Base-by-base conservation (phyloP, 1,140 invertebrate genomes). In the Trypoxylus dichotomus region DNA sequence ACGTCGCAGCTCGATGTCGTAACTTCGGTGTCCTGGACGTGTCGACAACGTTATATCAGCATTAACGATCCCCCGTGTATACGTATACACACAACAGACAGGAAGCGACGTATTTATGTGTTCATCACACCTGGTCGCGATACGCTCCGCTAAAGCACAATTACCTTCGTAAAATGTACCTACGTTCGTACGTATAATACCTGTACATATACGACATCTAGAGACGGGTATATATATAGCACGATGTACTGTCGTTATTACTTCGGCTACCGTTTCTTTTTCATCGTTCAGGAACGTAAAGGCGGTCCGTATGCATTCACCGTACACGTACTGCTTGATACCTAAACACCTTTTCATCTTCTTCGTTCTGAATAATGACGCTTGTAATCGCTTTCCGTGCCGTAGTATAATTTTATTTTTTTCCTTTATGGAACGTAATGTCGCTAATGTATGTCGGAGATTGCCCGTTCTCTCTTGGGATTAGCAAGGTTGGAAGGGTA, bases 41-140 rank as follows among this genome's bases (percentile, higher is more conserved):
- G 60, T 68, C 60, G 60, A 68, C 60, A 68, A 29, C 60, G 60
- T 68, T 68, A 68, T 68, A 68, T 68, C 60, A 68, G 60, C 60
- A 68, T 68, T 68, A 68, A 68, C 60, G 60, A 68, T 68, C 60
- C 60, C 60, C 47, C 32, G 32, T 37, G 32, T 37, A 37, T 37
- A 54, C 15, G 15, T 19, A 54, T n/a, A 54, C 47, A 29, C 60
- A 68, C 60, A 68, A 68, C 60, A 68, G 21, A 68, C 60, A 68
- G 60, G 60, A 68, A 68, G 60, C 60, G 60, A 68, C 60, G 60
- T 68, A 68, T 68, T 68, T 68, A 68, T 68, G 60, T 68, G 60
- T 68, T 68, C 60, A 68, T 68, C 60, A 68, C 60, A 68, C 60
- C 60, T 68, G 60, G 60, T 24, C 24, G 60, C 19, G 60, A 68